Base-by-base conservation (phyloP, 2,797 vertebrate species). In the Margarornis squamiger region DNA sequence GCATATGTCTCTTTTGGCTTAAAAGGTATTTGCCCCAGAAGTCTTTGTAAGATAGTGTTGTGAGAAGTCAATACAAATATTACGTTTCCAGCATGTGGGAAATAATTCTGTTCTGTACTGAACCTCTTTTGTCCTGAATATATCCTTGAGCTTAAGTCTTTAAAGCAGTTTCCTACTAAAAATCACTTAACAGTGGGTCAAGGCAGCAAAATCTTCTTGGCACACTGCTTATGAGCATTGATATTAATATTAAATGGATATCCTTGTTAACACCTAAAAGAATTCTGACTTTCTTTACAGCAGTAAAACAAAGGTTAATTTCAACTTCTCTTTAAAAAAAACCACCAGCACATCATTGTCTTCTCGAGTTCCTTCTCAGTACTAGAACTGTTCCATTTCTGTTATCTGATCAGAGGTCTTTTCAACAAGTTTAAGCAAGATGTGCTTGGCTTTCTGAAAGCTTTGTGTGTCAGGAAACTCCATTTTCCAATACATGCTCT, bases 401-500 rank as follows among this genome's bases (percentile, higher is more conserved):
- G 95, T 90, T 88, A 78, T 0, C 72, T 77, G 90, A 90, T 88
- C 85, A 88, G 52, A 91, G 68, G 24, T 23, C 46, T 90, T 61
- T 55, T 67, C n/a, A 75, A 88, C 94, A 96, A 92, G 92, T 94
- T 90, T 16, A 61, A 84, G 90, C 94, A 97, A 70, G 93, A 80
- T 36, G 12, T 4, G 68, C 62, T 91, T 95, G 86, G 94, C 95
- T 91, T 95, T 92, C 62, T 20, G 9, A 68, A 91, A 86, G 90
- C 80, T 95, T 86, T 39, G 2, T 18, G 9, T 93, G 70, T 66
- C 83, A 88, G 71, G 57, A 91, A 86, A 14, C 76, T 36, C 17
- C 29, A 6, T 43, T 88, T 86, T 55, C 38, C 58, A 9, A 3
- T 48, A 5, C 21, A 12, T 57, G 19, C 41, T 83, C 26, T 77